Percentiles rank a stretch among this genome's conserved stretches.
Evolutionary conservation across 2,113 vertebrate genomes (phyloP).

Genomic region (Pristiophorus japonicus): DNA sequence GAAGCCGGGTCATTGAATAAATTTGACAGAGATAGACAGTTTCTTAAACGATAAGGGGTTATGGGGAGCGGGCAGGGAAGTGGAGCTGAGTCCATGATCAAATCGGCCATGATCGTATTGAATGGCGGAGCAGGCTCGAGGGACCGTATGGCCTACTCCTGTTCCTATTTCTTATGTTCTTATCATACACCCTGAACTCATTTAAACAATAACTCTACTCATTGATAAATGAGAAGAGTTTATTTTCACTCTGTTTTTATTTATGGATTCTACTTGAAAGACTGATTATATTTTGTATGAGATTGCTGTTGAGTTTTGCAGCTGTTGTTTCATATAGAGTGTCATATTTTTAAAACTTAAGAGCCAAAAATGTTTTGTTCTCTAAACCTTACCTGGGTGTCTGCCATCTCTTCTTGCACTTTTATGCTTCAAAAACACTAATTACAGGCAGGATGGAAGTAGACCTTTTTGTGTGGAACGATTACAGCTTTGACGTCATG

Average conservation of each 20-base stretch:
- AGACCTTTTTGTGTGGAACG: background rate
- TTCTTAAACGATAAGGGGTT: no score
- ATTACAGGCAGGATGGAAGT: background rate
- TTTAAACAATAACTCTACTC: background rate
- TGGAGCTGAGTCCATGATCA: no score
- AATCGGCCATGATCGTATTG: no score
- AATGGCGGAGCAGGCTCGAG: no score
- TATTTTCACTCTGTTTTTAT: background rate
- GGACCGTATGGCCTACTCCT: no score
- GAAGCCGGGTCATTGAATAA: no score
- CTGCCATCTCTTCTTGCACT: background rate
- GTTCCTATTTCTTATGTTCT: no score
- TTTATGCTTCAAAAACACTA: background rate
- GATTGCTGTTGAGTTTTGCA: background rate
- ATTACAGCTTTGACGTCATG: background rate
- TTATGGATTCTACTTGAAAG: background rate
- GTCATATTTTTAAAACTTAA: slow-evolving; percentile 2
- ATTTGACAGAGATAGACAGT: no score
- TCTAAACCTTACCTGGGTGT: background rate
- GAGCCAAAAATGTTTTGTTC: no score
- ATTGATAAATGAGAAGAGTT: slow-evolving; percentile 1
- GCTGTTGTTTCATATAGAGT: background rate
- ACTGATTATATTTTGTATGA: background rate
- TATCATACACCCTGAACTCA: background rate
- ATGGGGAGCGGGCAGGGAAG: no score